These are phyloP conservation scores for Morus bassanus DNA, from an alignment of 2,797 vertebrate species.

Conservation along the genomic window DNA sequence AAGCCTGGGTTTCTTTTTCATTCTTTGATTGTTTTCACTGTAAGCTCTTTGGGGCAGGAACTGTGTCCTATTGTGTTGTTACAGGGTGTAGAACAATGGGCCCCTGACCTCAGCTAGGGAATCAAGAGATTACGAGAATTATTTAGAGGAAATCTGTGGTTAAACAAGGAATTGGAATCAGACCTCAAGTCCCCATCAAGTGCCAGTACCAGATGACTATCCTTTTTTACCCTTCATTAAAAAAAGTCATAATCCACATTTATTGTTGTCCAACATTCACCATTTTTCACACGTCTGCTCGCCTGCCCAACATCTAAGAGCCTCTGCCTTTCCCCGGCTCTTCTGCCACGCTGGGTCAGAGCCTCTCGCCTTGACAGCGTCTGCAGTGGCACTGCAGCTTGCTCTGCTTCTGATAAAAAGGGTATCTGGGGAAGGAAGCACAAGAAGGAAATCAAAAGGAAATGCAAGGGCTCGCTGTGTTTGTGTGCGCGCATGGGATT, in stretches of 20 bases:
- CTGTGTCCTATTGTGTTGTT: constrained; percentile 69
- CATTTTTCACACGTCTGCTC: constrained; percentile 49
- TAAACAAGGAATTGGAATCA: constrained; percentile 70
- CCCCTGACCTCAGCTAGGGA: constrained; percentile 64
- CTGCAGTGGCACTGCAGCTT: not conserved
- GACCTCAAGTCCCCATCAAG: constrained; percentile 59
- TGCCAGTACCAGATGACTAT: constrained; percentile 66
- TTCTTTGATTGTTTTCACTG: constrained; percentile 71
- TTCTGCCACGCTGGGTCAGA: not conserved
- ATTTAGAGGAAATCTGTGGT: constrained; percentile 70
- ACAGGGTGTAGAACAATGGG: constrained; percentile 70
- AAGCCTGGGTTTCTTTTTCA: constrained; percentile 63
- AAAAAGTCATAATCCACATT: constrained; percentile 8
- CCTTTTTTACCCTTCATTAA: constrained; percentile 50
- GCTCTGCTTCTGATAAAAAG: constrained; percentile 55
- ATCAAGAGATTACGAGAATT: constrained; percentile 69
- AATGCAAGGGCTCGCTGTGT: constrained; percentile 30
- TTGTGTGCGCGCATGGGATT: constrained; percentile 60
- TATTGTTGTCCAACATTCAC: constrained; percentile 48
- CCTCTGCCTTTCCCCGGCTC: not conserved
- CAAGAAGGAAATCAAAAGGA: constrained; percentile 64
- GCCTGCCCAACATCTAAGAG: constrained; percentile 37
- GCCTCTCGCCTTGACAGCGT: not conserved
- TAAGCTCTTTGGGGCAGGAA: constrained; percentile 67
- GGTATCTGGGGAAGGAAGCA: constrained; percentile 49